These are phyloP conservation scores for Ochlodes sylvanus DNA, from an alignment of 2,888 invertebrate genomes.

Conservation along the genomic window DNA sequence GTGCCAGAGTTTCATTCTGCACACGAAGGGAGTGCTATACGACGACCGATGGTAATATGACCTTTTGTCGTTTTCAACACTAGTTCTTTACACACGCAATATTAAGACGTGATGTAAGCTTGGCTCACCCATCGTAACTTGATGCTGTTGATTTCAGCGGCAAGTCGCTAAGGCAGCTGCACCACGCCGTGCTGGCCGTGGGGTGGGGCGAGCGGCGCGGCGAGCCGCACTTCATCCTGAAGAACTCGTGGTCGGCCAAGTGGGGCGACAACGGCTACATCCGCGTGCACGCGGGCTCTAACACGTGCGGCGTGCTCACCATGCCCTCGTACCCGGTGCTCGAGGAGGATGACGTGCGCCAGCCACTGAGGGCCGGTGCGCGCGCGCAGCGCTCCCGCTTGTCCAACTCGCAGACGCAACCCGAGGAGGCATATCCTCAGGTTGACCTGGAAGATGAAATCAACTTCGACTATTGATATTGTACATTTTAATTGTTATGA, in stretches of 20 bases:
- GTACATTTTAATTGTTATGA: too few species aligned
- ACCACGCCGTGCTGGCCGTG: conserved; percentile 72
- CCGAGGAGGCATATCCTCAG: neutral
- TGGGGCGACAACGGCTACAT: conserved; percentile 71
- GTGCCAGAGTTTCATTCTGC: conserved; percentile 56
- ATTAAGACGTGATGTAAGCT: too few species aligned
- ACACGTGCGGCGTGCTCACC: conserved; percentile 71
- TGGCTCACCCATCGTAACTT: too few species aligned
- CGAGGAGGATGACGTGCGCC: conserved; percentile 55
- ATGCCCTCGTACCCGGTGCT: conserved; percentile 64
- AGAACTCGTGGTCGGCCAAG: conserved; percentile 69
- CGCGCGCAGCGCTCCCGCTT: conserved; percentile 8
- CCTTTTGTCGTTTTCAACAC: neutral
- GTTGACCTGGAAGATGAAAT: conserved; percentile 10
- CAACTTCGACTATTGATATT: too few species aligned
- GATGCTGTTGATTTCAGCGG: conserved; percentile 48
- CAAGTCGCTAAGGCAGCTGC: conserved; percentile 49
- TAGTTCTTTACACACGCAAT: conserved; percentile 11
- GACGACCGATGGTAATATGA: conserved; percentile 69
- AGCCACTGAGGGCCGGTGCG: conserved; percentile 25
- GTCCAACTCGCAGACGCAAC: neutral
- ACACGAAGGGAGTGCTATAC: conserved; percentile 63
- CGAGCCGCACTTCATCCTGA: conserved; percentile 67
- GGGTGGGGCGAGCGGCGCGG: conserved; percentile 65
- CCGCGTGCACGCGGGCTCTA: conserved; percentile 61